Base-by-base conservation (phyloP, 2,888 invertebrate genomes). In the Scaeva pyrastri region DNA sequence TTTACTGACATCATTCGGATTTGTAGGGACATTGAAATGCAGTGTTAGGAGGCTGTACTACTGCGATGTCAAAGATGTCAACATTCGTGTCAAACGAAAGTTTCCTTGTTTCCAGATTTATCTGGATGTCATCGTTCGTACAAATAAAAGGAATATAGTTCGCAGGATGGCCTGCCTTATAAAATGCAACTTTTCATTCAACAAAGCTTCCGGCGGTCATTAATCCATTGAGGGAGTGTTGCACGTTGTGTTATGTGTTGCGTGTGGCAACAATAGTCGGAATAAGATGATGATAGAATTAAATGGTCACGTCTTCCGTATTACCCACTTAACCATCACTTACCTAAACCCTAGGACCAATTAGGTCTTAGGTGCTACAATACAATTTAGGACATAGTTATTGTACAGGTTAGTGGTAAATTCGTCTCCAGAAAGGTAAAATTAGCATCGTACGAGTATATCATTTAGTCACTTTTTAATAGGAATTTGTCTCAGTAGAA, bases 1-100 rank as follows among this genome's bases (percentile, higher is more conserved):
- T 60, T 19, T 52, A 55, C 26, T 26, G 55, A 60, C 66, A 66
- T 19, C 16, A 19, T 79, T 60, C 19, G 36, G 50, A 43, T 79
- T 60, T 66, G 58, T 16, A 41, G 39, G 14, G 43, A 50, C 39
- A 66, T 55, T 41, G 55, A 19, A 23, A 56, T 55, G 39, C n/a
- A 14, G 36, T 45, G 62, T 48, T 43, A 12, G 12, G 48, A 19
- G 31, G 48, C 48, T 19, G 64, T 31, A 19, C 14, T 31, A 16
- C 12, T 16, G 16, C 26, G 45, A 48, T 64, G 66, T 66, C 31
- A 50, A 66, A n/a, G 19, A 66, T 66, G 66, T 66, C 36, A 66
- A 48, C 66, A 31, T 66, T 19, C 16, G 7, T 66, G 66, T 66
- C 48, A 66, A 48, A 48, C 48, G 16, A 66, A 66, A 31, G 26